Percentiles rank a stretch among this genome's conserved stretches.
These are phyloP conservation scores for Tetragnatha versicolor DNA, from an alignment of 1,140 invertebrate genomes.

Conservation along the genomic window DNA sequence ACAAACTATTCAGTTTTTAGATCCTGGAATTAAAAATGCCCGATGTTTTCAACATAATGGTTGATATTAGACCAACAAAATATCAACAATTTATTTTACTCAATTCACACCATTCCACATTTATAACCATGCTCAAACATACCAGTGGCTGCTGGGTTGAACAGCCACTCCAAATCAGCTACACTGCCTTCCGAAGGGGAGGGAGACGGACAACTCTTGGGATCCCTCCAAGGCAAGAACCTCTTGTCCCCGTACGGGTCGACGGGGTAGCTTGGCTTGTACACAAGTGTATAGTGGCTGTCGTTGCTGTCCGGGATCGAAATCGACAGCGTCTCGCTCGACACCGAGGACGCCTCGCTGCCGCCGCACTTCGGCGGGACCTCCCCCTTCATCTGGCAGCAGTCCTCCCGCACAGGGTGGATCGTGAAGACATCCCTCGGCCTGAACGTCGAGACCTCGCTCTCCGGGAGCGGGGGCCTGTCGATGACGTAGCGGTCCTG, in stretches of 20 bases:
- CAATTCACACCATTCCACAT: too few species aligned
- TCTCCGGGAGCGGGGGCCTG: not conserved
- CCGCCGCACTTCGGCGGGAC: not conserved
- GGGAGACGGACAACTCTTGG: conserved; percentile 46
- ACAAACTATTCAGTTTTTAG: too few species aligned
- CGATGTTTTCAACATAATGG: too few species aligned
- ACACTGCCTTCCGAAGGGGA: conserved; percentile 58
- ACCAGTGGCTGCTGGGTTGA: conserved; percentile 62
- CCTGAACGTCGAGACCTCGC: not conserved
- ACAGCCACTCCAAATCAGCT: conserved; percentile 63
- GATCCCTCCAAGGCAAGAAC: conserved; percentile 29
- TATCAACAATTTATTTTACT: too few species aligned
- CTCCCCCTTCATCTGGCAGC: not conserved
- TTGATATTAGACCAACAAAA: too few species aligned
- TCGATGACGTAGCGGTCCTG: conserved; percentile 25
- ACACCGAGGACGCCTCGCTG: conserved; percentile 54
- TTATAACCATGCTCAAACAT: too few species aligned
- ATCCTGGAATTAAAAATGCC: too few species aligned
- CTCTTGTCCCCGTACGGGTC: conserved; percentile 9
- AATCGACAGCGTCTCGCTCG: conserved; percentile 56
- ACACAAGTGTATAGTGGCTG: conserved; percentile 54
- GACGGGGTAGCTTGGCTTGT: conserved; percentile 39
- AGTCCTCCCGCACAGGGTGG: conserved; percentile 23
- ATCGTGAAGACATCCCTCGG: conserved; percentile 18
- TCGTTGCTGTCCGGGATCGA: conserved; percentile 56